Evolutionary conservation across 1,140 invertebrate species (phyloP), one percentile per base, ranked within the genome.

Genomic region (Thaumetopoea pityocampa): DNA sequence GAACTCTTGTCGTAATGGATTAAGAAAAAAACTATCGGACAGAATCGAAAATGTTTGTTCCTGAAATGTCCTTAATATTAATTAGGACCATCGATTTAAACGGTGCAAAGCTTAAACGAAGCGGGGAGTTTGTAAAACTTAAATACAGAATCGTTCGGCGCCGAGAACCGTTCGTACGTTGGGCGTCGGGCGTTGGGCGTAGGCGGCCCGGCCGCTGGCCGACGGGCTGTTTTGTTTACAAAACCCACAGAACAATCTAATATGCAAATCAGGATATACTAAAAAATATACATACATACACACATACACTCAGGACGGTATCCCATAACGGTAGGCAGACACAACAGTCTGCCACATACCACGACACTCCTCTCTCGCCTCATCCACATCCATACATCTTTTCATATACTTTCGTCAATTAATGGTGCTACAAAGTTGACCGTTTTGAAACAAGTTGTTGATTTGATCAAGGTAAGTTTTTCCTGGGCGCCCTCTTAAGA

Each of bases 181-280:
- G 28, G 33, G 30, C 17, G 29, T 11, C 27, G 30, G 8, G 23
- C 11, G 24, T 7, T 19, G 34, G 19, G 2, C 24, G 6, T n/a
- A 5, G 22, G n/a, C n/a, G n/a, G n/a, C n/a, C n/a, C 8, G 24
- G 26, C 27, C 16, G 36, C 42, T 16, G 23, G 9, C 9, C 18
- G 19, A 12, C 32, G 32, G 46, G 37, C 44, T 26, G 17, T 44
- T 26, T 29, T 35, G 46, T 47, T 51, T 55, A 59, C 51, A 54
- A 51, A 52, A 56, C 54, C 52, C 40, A 51, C 37, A 27, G 59
- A 50, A 51, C 58, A 52, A 60, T 65, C 51, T 54, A 49, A 52
- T 59, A 60, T 57, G 55, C 48, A 53, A 35, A 58, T 64, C 51
- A 47, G 11, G 23, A n/a, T n/a, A n/a, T n/a, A n/a, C n/a, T 43